These are phyloP conservation scores for Eucidaris tribuloides DNA, from an alignment of 35 echinoderm and acorn worm genomes.

Conservation along the genomic window DNA sequence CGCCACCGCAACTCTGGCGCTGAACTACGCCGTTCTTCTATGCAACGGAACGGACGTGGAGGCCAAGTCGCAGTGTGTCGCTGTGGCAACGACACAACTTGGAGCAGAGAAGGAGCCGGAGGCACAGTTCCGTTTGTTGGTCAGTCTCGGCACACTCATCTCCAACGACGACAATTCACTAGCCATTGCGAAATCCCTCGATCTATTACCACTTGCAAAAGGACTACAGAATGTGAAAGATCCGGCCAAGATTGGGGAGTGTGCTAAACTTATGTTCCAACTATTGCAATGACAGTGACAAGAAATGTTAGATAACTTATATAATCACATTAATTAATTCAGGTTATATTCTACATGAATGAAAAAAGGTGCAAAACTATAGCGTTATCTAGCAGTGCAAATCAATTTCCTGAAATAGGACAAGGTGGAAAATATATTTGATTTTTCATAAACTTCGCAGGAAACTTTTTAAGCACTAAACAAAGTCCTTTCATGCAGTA, in stretches of 20 bases:
- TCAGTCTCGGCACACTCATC: constrained; percentile 69
- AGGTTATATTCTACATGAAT: too few species aligned
- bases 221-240: constrained; percentile 34
- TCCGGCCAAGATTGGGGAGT: constrained; percentile 75
- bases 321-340: too few species aligned
- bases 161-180: constrained; percentile 68
- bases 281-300: constrained; percentile 67
- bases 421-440: too few species aligned
- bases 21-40: constrained; percentile 64
- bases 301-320: too few species aligned
- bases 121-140: constrained; percentile 79
- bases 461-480: too few species aligned
- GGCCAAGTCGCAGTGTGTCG: constrained; percentile 63
- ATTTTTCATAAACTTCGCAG: too few species aligned
- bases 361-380: too few species aligned
- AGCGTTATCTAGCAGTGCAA: too few species aligned
- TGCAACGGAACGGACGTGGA: constrained; percentile 41
- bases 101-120: constrained; percentile 66
- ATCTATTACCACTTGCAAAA: constrained; percentile 35
- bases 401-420: too few species aligned
- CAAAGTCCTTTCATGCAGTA: too few species aligned
- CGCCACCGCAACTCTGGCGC: constrained; percentile 64
- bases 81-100: constrained; percentile 28
- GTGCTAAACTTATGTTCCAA: constrained; percentile 48
- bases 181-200: constrained; percentile 71